Evolutionary conservation across 2,113 vertebrate genomes (phyloP).

Genomic region (Nyctibius bracteatus): DNA sequence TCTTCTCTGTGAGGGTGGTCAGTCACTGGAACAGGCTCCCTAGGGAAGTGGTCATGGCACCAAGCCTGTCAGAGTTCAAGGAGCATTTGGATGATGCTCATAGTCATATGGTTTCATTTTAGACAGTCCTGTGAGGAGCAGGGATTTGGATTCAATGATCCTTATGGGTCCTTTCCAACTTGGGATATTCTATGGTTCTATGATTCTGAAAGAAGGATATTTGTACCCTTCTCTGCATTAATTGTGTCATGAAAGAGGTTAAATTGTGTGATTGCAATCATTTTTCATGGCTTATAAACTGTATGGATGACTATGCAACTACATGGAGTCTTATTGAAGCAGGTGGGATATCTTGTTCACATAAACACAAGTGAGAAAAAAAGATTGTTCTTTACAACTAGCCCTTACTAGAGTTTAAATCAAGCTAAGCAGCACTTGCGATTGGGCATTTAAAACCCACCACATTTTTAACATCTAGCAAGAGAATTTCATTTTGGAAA

Average conservation of each 20-base stretch:
- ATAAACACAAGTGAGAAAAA: not conserved
- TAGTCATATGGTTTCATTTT: not conserved
- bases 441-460: not conserved
- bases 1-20: not conserved
- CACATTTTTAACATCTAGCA: not conserved
- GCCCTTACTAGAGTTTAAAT: not conserved
- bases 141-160: not conserved
- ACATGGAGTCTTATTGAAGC: not conserved
- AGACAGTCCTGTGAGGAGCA: not conserved
- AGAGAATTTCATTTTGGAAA: not conserved
- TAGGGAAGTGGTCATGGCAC: not conserved
- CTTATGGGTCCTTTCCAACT: not conserved
- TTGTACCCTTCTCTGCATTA: not conserved
- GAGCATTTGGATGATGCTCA: rapidly evolving
- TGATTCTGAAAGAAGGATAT: not conserved
- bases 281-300: not conserved
- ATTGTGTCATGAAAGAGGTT: not conserved
- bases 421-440: not conserved
- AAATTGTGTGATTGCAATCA: not conserved
- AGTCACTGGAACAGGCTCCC: not conserved
- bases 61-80: not conserved
- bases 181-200: not conserved
- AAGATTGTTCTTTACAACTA: not conserved
- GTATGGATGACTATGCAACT: not conserved
- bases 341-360: not conserved